Percentiles rank a stretch among this genome's conserved stretches.
These are phyloP conservation scores for Stigmatopora argus DNA, from an alignment of 2,113 vertebrate genomes.

Conservation along the genomic window DNA sequence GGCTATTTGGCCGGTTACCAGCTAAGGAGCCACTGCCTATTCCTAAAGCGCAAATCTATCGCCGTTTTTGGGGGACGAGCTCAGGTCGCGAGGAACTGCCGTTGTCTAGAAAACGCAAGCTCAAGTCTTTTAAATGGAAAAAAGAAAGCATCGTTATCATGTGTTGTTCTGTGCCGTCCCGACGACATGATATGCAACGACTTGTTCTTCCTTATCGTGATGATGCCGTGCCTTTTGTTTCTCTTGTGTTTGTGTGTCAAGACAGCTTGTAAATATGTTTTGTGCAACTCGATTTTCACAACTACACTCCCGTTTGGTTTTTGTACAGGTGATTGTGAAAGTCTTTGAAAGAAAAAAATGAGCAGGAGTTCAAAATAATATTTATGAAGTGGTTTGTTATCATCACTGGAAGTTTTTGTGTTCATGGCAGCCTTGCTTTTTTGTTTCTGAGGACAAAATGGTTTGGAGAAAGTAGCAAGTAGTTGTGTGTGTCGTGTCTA, in stretches of 20 bases:
- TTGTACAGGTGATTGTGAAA: slow-evolving; percentile 61
- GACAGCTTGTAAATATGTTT: slow-evolving; percentile 54
- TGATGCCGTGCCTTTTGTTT: slow-evolving; percentile 57
- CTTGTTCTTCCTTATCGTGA: background rate
- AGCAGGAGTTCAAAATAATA: slow-evolving; percentile 49
- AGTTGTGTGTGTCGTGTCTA: slow-evolving; percentile 38
- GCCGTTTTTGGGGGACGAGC: slow-evolving; percentile 34
- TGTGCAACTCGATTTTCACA: slow-evolving; percentile 72
- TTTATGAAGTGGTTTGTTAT: slow-evolving; percentile 57
- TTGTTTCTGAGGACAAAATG: background rate
- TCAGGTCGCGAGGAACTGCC: slow-evolving; percentile 4
- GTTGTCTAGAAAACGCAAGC: slow-evolving; percentile 26
- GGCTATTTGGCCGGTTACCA: too few relatives aligned
- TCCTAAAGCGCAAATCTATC: too few relatives aligned
- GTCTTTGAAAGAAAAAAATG: slow-evolving; percentile 59
- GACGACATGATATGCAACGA: background rate
- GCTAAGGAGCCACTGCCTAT: too few relatives aligned
- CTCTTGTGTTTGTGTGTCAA: slow-evolving; percentile 36
- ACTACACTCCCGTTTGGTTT: slow-evolving; percentile 40
- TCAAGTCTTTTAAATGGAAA: background rate
- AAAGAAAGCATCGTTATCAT: background rate
- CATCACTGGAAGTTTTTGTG: slow-evolving; percentile 58
- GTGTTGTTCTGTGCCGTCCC: background rate
- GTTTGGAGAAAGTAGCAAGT: slow-evolving; percentile 8
- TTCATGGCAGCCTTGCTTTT: slow-evolving; percentile 17